Evolutionary conservation across 2,797 vertebrate genomes (phyloP).

Genomic region (Dermochelys coriacea): DNA sequence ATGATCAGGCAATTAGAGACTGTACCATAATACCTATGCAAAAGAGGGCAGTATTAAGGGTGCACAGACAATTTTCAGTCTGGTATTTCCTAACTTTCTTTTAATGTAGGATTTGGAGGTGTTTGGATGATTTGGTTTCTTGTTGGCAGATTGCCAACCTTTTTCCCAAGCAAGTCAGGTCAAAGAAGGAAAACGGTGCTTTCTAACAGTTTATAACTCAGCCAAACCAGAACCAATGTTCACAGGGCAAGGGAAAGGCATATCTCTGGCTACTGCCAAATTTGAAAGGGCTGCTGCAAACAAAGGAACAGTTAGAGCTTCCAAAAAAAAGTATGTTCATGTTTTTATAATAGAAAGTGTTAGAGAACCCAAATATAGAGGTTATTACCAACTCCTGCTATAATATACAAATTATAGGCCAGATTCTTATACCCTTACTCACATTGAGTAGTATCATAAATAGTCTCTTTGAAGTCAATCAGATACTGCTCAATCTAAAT

Average conservation of each 20-base stretch:
- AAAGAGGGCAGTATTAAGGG: background rate
- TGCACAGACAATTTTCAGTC: background rate
- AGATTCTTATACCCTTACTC: background rate
- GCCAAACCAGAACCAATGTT: background rate
- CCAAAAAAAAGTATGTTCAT: background rate
- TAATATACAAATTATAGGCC: background rate
- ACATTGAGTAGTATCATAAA: background rate
- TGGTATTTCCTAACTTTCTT: background rate
- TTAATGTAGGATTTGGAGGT: background rate
- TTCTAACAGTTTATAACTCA: background rate
- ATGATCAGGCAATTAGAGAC: background rate
- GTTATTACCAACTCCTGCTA: background rate
- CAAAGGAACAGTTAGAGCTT: background rate
- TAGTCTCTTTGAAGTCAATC: background rate
- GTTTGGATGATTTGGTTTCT: background rate
- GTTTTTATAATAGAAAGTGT: background rate
- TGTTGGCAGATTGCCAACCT: background rate
- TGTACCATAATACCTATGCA: background rate
- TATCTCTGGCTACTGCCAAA: background rate
- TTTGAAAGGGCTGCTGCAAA: background rate
- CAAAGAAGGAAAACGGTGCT: background rate
- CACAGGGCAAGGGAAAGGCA: background rate
- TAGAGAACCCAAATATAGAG: background rate
- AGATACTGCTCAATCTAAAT: background rate
- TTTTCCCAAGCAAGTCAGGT: background rate